Percentiles rank a stretch among this genome's conserved stretches.
phyloP scores from a whole-genome alignment of 2,888 invertebrate genomes.

The Rhaphigaster nebulosa region DNA sequence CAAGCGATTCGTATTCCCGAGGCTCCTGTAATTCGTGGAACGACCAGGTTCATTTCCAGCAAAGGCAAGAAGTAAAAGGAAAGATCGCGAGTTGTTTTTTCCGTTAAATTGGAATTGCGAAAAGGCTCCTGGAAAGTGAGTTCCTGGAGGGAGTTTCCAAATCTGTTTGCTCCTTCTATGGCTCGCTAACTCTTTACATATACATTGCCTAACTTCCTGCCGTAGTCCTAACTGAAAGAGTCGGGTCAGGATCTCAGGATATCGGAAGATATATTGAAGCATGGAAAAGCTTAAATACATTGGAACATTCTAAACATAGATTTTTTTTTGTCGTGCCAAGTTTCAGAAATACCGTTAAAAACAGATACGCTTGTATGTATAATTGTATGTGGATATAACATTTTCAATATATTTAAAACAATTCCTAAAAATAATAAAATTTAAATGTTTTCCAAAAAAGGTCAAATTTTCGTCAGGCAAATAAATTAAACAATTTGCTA shows the following conservation, averaged over 20 bases:
- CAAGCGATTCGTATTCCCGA: background rate
- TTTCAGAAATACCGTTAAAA: no score
- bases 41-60: background rate
- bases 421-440: no score
- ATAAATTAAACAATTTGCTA: no score
- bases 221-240: background rate
- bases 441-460: no score
- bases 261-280: background rate
- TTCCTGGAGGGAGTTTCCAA: background rate
- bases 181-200: background rate
- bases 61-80: background rate
- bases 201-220: background rate
- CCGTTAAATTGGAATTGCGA: background rate
- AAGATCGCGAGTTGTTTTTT: background rate
- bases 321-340: background rate
- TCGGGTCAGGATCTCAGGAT: background rate
- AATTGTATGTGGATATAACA: no score
- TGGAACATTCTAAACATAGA: background rate
- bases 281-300: background rate
- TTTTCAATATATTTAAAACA: no score
- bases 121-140: background rate
- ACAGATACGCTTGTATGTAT: no score
- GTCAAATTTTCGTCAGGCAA: no score
- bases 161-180: constrained; percentile 2
- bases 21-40: background rate